Evolutionary conservation across 2,888 invertebrate species (phyloP), one percentile per base, ranked within the genome.

Genomic region (Eupsilia transversa): DNA sequence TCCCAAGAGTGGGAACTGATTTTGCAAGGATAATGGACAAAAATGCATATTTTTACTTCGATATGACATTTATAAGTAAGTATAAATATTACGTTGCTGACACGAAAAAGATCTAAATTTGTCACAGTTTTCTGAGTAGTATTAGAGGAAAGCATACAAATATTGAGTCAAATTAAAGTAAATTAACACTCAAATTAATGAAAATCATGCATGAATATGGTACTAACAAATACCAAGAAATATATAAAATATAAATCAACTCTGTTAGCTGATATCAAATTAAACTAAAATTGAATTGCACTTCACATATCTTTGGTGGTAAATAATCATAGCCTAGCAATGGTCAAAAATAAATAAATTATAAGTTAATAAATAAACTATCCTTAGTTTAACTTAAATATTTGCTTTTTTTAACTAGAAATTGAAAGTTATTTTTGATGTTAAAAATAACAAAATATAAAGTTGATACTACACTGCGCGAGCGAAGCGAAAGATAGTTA

Each of bases 251-350:
- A 63, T 73, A 60, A 80, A 59, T 59, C 35, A 67, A 66, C 54
- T 72, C 67, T 63, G 23, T 59, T 23, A 52, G 59, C 49, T 64
- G 46, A 38, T 14, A 0, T 14, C 54, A 30, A 20, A 56, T 38
- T 56, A 57, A 82, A 84, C 65, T 57, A 63, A 84, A 79, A 66
- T 74, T 75, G 63, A 63, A 77, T 81, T 81, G 79, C 75, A 84
- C 83, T 84, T 75, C 68, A 80, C 72, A 54, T 61, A 75, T 89
- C 90, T 92, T 92, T 91, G 92, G 91, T 89, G 80, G 72, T 82
- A 78, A 78, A 85, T 86, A 81, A 82, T 75, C 17, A 35, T 65
- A 83, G 88, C 90, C 90, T 92, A 92, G 89, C 72, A 80, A 83
- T 79, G 74, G 56, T 83, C 82, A 76, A 65, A 84, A 88, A 90